Base-by-base conservation (phyloP, 2,888 invertebrate genomes). In the Pimpla rufipes region DNA sequence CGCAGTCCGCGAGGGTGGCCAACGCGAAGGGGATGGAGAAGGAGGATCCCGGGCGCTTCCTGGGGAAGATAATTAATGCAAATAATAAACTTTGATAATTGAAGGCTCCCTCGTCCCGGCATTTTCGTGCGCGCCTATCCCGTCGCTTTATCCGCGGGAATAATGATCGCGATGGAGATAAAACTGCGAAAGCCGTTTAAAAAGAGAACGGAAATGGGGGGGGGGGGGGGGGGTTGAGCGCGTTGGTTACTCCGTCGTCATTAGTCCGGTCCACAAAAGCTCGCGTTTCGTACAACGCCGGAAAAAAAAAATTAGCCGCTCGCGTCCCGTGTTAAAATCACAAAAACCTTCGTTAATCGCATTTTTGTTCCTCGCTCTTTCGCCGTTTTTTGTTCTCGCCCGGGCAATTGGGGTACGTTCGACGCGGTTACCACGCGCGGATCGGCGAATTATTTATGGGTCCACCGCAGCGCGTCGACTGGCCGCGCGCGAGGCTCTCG, bases 51-150 rank as follows among this genome's bases (percentile, higher is more conserved):
- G 11, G 18, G 37, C 16, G 35, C 16, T 52, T 75, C 42, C 21
- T 50, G 42, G 10, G 37, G 21, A 42, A 55, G 66, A 52, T 52
- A 76, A 76, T 76, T 76, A 68, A 77, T 59, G 77, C 59, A 47
- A 68, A 68, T 68, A 68, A 77, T 57, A 77, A 66, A 67, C 59
- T 68, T 52, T 55, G 55, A 35, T 40, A 74, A 74, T 23, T 21
- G 35, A 74, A 59, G n/a, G 35, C 47, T 23, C 37, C 29, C 13
- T 29, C 29, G 29, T 45, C 47, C 35, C 6, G 45, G 10, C 16
- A 6, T 50, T 29, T 10, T 50, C 11, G 23, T 62, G 2, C 18
- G n/a, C 29, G 29, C 29, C 29, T 29, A 29, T 21, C 10, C 8
- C 1, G 11, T 18, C 29, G 23, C 16, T 40, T 11, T 64, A 64